Evolutionary conservation across 2,113 vertebrate genomes (phyloP), one percentile per base, ranked within the genome.

Genomic region (Natator depressus): DNA sequence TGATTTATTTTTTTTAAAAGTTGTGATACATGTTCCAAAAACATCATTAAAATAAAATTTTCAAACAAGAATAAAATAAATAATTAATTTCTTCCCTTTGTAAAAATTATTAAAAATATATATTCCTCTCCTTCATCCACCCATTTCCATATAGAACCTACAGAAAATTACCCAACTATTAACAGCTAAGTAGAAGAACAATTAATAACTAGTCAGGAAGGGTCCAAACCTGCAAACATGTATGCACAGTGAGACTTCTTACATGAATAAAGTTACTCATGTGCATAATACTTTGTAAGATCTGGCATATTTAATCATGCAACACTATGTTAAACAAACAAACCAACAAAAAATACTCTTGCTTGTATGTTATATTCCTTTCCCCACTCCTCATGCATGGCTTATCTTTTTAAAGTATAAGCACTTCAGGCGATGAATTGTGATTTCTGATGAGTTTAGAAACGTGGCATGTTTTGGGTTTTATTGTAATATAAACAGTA

Each of bases 361-460:
- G 31, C 49, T 46, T 12, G 3, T 38, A 27, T 31, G 47, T 46
- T 65, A 47, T 24, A 55, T 55, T 55, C 54, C 3, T 82, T 89
- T 82, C 50, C 22, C 19, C 8, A 46, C 42, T 25, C 20, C 16
- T 20, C 35, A 17, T 69, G 35, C 35, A 72, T 72, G 35, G 9
- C 53, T 82, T 3, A 29, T 8, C 9, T 80, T 82, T 46, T 38
- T 6, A 54, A 27, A 49, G 5, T 69, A 50, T 1, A 62, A 11
- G 88, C 17, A 19, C 6, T 94, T 86, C 54, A 47, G 22, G 78
- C 46, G 13, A 75, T 9, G 4, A 19, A 42, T 9, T 53, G 7
- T 8, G 16, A 12, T 50, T 5, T 57, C n/a, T 57, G 65, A 19
- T 31, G 0, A 1, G 1, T 6, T 24, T 81, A 13, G 51, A 65